A percentile compares a stretch with the other conserved stretches of the same genome.
phyloP scores from a whole-genome alignment of 2,797 vertebrate genomes.

The Apogon talboti region DNA sequence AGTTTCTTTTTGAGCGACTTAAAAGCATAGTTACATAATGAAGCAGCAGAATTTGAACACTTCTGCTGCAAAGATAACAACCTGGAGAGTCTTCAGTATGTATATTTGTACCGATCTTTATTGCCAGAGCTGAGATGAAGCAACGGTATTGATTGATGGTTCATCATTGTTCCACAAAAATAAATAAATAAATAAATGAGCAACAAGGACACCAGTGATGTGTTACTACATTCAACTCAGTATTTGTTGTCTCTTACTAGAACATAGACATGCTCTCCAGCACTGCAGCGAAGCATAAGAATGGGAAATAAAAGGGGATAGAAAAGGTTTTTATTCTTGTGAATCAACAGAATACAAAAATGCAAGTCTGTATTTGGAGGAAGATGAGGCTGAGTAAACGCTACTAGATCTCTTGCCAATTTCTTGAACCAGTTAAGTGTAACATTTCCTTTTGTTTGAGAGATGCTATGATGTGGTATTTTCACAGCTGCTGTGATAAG shows the following conservation, averaged over 20 bases:
- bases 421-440: constrained; percentile 54
- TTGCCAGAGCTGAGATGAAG: constrained; percentile 7
- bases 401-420: constrained; percentile 45
- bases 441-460: constrained; percentile 58
- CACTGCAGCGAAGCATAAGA: constrained; percentile 19
- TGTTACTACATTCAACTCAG: constrained; percentile 13
- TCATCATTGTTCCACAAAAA: neutral
- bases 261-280: constrained; percentile 4
- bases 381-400: constrained; percentile 43
- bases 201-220: neutral
- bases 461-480: constrained; percentile 42
- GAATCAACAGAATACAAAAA: constrained; percentile 40
- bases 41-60: too few relatives aligned
- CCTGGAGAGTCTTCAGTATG: too few relatives aligned
- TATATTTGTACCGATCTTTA: too few relatives aligned
- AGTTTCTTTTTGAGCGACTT: too few relatives aligned
- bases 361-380: constrained; percentile 16
- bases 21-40: too few relatives aligned
- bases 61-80: too few relatives aligned
- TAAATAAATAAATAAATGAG: neutral
- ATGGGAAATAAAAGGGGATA: constrained; percentile 1
- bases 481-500: constrained; percentile 40
- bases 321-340: constrained; percentile 29
- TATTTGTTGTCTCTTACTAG: constrained; percentile 1
- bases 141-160: constrained; percentile 2